Evolutionary conservation across 2,113 vertebrate species (phyloP).

Genomic region (Aegithalos caudatus): DNA sequence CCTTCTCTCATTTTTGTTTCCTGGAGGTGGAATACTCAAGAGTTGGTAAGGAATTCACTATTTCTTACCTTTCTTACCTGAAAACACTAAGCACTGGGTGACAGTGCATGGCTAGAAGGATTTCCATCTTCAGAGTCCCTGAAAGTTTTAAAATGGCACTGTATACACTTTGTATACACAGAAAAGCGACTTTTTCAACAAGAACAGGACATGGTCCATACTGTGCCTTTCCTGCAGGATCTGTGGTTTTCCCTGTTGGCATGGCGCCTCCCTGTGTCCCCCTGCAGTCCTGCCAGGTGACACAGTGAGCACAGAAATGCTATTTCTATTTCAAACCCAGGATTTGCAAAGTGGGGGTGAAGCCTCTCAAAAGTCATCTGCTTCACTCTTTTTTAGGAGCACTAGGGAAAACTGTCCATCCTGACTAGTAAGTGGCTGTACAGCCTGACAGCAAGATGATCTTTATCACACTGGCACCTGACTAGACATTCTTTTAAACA

Average conservation of each 20-base stretch:
- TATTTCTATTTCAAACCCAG: not conserved
- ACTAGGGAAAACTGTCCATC: not conserved
- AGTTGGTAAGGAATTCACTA: not conserved
- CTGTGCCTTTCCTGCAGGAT: not conserved
- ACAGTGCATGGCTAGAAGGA: not conserved
- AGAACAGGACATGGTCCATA: not conserved
- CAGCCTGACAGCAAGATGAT: not conserved
- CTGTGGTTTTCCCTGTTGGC: not conserved
- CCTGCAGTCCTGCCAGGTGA: not conserved
- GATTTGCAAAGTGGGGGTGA: not conserved
- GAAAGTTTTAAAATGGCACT: not conserved
- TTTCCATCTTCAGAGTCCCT: not conserved
- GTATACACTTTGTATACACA: not conserved
- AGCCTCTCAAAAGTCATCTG: not conserved
- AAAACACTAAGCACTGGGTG: not conserved
- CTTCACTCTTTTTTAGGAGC: not conserved
- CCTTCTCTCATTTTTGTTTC: not conserved
- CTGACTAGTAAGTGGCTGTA: not conserved
- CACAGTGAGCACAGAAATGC: not conserved
- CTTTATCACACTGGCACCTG: not conserved
- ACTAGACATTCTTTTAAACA: not conserved
- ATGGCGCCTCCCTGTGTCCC: not conserved
- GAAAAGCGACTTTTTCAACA: not conserved
- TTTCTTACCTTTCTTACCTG: not conserved
- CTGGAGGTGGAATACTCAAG: not conserved